phyloP scores from a whole-genome alignment of 2,888 invertebrate species.

The Ectemnius cavifrons region DNA sequence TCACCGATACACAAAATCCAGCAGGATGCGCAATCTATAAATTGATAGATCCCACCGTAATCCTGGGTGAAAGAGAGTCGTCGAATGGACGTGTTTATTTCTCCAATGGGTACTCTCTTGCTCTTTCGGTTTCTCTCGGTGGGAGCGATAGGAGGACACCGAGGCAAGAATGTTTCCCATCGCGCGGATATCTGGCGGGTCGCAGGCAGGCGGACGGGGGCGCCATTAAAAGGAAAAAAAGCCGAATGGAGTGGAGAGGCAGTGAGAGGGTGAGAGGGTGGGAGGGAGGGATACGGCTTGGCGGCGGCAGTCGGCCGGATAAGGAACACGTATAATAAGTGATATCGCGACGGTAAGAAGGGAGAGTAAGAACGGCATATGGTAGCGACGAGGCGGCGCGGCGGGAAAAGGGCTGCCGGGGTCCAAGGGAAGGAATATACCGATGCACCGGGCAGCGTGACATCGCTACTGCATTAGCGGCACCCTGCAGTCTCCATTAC shows the following conservation, averaged over 20 bases:
- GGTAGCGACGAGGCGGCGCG: constrained; percentile 49
- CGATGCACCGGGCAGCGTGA: constrained; percentile 68
- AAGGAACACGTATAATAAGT: constrained; percentile 40
- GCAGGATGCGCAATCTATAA: not conserved
- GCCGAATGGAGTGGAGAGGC: constrained; percentile 7
- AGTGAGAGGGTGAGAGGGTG: constrained; percentile 15
- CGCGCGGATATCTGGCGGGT: constrained; percentile 41
- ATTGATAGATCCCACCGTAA: not conserved
- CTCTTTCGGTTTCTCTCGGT: too few relatives aligned
- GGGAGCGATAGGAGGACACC: constrained; percentile 35
- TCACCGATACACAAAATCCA: not conserved
- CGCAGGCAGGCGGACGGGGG: constrained; percentile 35
- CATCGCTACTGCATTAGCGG: constrained; percentile 79
- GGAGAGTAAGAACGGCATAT: constrained; percentile 32
- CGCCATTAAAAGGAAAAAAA: constrained; percentile 50
- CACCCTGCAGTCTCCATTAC: constrained; percentile 77
- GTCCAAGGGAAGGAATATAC: constrained; percentile 54
- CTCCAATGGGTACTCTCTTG: too few relatives aligned
- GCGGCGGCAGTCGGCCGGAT: not conserved
- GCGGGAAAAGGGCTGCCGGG: too few relatives aligned
- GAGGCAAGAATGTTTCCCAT: constrained; percentile 47
- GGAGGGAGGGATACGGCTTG: not conserved
- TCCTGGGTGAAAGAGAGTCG: not conserved
- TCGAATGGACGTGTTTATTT: not conserved
- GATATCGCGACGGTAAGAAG: constrained; percentile 58